Percentiles rank a stretch among this genome's conserved stretches.
Evolutionary conservation across 2,797 vertebrate genomes (phyloP).

Genomic region (Falco columbarius): DNA sequence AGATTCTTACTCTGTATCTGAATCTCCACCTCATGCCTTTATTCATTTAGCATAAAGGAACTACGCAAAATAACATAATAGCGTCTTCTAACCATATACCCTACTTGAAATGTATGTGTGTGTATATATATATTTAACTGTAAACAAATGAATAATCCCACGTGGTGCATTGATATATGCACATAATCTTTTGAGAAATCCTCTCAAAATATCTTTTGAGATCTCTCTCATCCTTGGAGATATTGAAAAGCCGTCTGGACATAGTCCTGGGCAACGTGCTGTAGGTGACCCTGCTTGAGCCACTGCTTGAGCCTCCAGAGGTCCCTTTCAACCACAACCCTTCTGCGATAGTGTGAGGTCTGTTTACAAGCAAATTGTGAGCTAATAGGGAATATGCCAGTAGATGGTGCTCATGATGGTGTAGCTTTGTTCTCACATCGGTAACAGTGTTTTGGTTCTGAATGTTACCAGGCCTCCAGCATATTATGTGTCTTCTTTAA

Average conservation of each 20-base stretch:
- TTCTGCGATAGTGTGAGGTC: not conserved
- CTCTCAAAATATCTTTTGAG: not conserved
- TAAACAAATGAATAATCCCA: not conserved
- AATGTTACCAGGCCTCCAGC: not conserved
- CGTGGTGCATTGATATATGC: not conserved
- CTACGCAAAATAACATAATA: not conserved
- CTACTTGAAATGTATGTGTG: not conserved
- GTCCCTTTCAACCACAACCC: not conserved
- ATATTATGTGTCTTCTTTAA: not conserved
- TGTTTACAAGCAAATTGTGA: not conserved
- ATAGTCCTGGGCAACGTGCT: not conserved
- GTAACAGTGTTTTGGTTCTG: not conserved
- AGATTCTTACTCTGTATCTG: not conserved
- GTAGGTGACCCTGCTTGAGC: not conserved
- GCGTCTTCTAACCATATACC: not conserved
- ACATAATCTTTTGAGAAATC: not conserved
- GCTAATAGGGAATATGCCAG: not conserved
- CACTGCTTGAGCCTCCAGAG: not conserved
- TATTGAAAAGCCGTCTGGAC: not conserved
- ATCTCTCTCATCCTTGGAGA: not conserved
- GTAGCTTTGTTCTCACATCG: not conserved
- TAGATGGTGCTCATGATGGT: constrained; percentile 5
- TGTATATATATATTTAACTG: not conserved
- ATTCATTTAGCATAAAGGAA: not conserved
- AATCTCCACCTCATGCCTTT: not conserved